Evolutionary conservation across 2,888 invertebrate species (phyloP).

Genomic region (Cryptocephalus moraei): DNA sequence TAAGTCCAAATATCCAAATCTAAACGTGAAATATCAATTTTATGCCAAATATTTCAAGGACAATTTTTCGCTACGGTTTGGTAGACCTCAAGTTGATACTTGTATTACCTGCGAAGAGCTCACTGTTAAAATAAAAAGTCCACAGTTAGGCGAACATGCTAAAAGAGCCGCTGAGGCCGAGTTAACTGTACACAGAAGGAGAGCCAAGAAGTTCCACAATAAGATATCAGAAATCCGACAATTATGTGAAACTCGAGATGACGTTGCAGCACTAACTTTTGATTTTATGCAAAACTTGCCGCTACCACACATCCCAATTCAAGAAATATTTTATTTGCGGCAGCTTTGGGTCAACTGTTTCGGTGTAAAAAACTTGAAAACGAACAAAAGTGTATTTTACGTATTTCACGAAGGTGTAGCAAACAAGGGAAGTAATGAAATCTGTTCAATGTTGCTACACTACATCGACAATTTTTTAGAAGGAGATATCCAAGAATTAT

Average conservation of each 20-base stretch:
- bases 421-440: slow-evolving; percentile 4
- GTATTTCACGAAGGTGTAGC: slow-evolving; percentile 4
- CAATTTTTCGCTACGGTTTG: no score
- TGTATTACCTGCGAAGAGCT: no score
- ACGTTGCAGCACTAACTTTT: slow-evolving; percentile 12
- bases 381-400: slow-evolving; percentile 4
- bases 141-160: no score
- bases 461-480: no score
- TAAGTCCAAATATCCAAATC: no score
- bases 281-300: slow-evolving; percentile 22
- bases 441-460: slow-evolving; percentile 5
- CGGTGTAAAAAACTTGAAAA: slow-evolving; percentile 6
- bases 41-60: no score
- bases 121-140: no score
- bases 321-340: slow-evolving; percentile 1
- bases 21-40: no score
- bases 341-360: slow-evolving; percentile 16
- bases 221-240: slow-evolving; percentile 9
- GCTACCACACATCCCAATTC: slow-evolving; percentile 11
- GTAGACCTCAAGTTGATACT: no score
- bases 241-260: slow-evolving; percentile 10
- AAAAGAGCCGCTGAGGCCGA: no score
- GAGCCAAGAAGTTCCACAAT: slow-evolving; percentile 11
- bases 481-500: no score
- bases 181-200: no score